Evolutionary conservation across 2,888 invertebrate genomes (phyloP), one percentile per base, ranked within the genome.

Genomic region (Perdita meconis): DNA sequence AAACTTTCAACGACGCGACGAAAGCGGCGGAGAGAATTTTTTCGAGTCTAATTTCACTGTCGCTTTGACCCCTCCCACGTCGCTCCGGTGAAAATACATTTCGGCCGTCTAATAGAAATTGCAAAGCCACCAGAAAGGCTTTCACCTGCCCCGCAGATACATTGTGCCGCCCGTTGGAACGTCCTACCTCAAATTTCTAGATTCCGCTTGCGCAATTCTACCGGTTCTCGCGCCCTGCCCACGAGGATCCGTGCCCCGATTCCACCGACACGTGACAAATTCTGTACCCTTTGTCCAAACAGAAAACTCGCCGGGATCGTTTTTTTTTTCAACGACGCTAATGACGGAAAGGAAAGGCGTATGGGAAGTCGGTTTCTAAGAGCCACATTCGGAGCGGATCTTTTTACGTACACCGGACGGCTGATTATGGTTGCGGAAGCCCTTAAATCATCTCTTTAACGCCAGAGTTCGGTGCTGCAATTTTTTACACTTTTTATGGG

Each of bases 171-270:
- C 55, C n/a, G n/a, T n/a, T n/a, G n/a, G 40, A 55, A 64, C 64
- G 65, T 80, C 67, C 74, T 80, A 78, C 53, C 78, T 76, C 76
- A 83, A 85, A 85, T 85, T 84, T 84, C 67, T 78, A 78, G 74
- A 76, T 60, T 61, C 36, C 19, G 34, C 26, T 84, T 85, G 63
- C 74, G 83, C 81, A 85, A 84, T 50, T 12, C 30, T 55, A 50
- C 55, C 56, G 53, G 36, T 68, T 60, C n/a, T n/a, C n/a, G n/a
- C 16, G 55, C 53, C 24, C 26, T 78, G 24, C 44, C 8, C 42
- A 47, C 19, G 50, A 38, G 44, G 16, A 16, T 8, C 10, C 44
- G 22, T n/a, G 53, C 36, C 26, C 44, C 16, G 72, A 38, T 36
- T 59, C 40, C 53, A 47, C 2, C 44, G 44, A 16, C 44, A n/a